Conservation (phyloP, 2,113 vertebrate species). For the Pandion haliaetus region DNA sequence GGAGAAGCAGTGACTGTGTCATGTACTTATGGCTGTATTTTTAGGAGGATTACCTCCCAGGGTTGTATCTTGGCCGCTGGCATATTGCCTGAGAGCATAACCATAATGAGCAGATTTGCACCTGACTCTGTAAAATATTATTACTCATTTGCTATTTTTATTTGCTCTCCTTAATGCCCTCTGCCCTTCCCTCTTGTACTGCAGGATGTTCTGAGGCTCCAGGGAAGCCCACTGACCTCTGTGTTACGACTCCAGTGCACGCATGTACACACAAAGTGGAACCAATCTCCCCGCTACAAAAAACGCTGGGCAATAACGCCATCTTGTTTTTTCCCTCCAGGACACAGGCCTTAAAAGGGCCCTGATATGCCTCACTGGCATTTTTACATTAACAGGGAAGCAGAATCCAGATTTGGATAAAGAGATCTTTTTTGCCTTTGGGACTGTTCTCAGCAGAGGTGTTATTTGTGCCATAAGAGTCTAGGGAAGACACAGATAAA, state of each 20-base stretch:
- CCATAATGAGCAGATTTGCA: not conserved
- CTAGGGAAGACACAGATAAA: not conserved
- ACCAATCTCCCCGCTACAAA: not conserved
- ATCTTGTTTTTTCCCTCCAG: not conserved
- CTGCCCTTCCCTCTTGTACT: not conserved
- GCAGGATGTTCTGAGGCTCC: not conserved
- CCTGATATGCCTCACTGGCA: not conserved
- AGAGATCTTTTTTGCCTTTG: not conserved
- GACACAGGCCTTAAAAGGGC: not conserved
- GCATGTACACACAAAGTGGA: not conserved
- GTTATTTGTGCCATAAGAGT: not conserved
- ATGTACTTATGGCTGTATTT: not conserved
- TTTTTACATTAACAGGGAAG: not conserved
- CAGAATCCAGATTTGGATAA: not conserved
- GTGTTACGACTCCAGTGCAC: rapidly evolving
- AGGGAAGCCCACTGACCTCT: not conserved
- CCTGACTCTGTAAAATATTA: not conserved
- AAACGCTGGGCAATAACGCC: not conserved
- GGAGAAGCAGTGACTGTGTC: not conserved
- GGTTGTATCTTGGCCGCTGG: not conserved
- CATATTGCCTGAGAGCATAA: not conserved
- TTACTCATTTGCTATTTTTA: not conserved
- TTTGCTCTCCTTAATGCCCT: not conserved
- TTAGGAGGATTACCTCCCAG: not conserved
- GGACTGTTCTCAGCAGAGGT: not conserved